Percentiles rank a stretch among this genome's conserved stretches.
phyloP scores from a whole-genome alignment of 2,797 vertebrate genomes.

The Mus minutoides region DNA sequence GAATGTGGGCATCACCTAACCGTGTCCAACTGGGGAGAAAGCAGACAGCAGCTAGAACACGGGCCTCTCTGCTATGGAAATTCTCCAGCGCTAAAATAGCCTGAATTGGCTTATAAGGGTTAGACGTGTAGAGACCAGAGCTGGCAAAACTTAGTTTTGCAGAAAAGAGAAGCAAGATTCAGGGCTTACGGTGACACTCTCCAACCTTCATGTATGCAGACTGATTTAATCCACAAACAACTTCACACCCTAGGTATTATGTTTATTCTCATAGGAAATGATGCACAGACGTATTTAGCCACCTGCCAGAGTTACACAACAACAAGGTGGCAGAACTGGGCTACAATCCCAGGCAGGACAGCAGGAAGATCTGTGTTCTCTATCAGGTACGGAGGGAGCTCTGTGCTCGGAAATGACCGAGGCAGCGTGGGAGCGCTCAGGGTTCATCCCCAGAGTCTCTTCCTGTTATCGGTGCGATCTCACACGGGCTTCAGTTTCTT shows the following conservation, averaged over 20 bases:
- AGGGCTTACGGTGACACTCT: not conserved
- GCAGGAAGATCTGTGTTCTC: not conserved
- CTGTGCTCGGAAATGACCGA: too few relatives aligned
- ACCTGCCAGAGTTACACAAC: not conserved
- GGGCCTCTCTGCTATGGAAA: not conserved
- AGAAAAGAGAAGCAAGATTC: not conserved
- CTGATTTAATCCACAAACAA: not conserved
- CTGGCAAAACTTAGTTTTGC: not conserved
- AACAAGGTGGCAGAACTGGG: not conserved
- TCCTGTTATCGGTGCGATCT: not conserved
- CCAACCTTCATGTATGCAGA: not conserved
- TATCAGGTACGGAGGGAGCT: not conserved
- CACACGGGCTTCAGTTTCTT: not conserved
- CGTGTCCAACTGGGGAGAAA: not conserved
- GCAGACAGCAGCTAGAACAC: not conserved
- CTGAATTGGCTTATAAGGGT: not conserved
- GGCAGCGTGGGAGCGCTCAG: not conserved
- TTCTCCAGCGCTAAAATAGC: not conserved
- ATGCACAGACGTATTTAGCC: not conserved
- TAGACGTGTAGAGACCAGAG: not conserved
- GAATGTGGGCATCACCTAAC: not conserved
- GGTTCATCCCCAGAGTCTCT: not conserved
- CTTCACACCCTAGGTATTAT: not conserved
- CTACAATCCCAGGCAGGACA: not conserved
- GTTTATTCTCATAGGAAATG: not conserved